Percentiles rank a stretch among this genome's conserved stretches.
Evolutionary conservation across 2,888 invertebrate species (phyloP).

Genomic region (Ormyrus pomaceus): DNA sequence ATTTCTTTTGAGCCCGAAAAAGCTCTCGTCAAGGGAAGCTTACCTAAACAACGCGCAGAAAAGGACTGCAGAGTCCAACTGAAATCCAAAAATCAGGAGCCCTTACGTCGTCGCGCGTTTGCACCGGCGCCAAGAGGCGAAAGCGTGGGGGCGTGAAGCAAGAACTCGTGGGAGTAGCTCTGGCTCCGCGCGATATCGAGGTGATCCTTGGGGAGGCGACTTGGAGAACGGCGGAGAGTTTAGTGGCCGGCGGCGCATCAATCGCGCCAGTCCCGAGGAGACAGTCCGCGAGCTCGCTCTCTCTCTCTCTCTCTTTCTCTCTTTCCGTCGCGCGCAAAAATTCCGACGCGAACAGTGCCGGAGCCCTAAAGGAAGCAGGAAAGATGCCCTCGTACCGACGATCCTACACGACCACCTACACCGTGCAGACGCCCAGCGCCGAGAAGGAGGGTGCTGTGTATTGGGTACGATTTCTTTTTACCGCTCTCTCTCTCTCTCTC

Average conservation of each 20-base stretch:
- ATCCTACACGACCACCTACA: slow-evolving; percentile 69
- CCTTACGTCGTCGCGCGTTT: background rate
- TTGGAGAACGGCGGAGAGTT: slow-evolving; percentile 55
- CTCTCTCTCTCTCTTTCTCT: background rate
- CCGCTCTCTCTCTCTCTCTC: too few species aligned
- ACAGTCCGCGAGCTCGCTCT: background rate
- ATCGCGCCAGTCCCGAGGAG: slow-evolving; percentile 47
- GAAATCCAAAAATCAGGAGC: too few species aligned
- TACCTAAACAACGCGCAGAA: too few species aligned
- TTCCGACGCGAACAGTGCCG: slow-evolving; percentile 33
- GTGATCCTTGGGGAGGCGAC: slow-evolving; percentile 10
- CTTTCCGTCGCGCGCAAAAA: slow-evolving; percentile 2
- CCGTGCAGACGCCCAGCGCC: slow-evolving; percentile 63
- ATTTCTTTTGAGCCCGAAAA: too few species aligned
- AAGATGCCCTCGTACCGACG: slow-evolving; percentile 61
- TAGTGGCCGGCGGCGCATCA: slow-evolving; percentile 53
- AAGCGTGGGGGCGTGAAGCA: slow-evolving; percentile 4
- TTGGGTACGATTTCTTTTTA: slow-evolving; percentile 77
- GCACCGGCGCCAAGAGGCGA: background rate
- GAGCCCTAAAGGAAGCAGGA: background rate
- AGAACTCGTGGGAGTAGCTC: background rate
- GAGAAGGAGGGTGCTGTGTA: slow-evolving; percentile 80
- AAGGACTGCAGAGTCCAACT: too few species aligned
- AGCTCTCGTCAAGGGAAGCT: too few species aligned
- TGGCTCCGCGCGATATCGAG: background rate